phyloP scores from a whole-genome alignment of 2,888 invertebrate species.

The Eupsilia transversa region DNA sequence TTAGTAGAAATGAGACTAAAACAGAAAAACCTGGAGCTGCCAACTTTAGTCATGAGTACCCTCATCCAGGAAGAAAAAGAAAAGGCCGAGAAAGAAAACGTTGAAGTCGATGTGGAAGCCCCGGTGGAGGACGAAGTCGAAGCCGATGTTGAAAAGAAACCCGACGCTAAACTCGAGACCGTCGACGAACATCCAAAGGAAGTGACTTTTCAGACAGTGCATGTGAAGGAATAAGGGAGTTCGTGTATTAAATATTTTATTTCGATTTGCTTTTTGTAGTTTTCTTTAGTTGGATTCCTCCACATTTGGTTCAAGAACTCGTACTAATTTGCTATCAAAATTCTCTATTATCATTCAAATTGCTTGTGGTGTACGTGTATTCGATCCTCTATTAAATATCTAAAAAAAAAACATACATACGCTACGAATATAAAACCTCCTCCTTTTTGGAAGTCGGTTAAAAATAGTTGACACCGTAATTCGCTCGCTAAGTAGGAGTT shows the following conservation, averaged over 20 bases:
- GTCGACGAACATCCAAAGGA: conserved; percentile 67
- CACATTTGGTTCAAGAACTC: background rate
- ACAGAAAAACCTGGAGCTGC: conserved; percentile 63
- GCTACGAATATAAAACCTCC: no score
- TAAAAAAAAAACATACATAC: no score
- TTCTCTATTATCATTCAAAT: background rate
- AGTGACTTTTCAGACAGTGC: conserved; percentile 40
- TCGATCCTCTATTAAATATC: background rate
- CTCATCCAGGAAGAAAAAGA: conserved; percentile 62
- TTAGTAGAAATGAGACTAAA: conserved; percentile 77
- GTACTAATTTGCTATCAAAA: background rate
- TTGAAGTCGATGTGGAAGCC: conserved; percentile 58
- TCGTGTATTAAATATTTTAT: conserved; percentile 32
- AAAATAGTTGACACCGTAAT: background rate
- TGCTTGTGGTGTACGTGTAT: background rate
- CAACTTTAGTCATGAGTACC: conserved; percentile 68
- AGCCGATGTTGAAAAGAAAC: conserved; percentile 36
- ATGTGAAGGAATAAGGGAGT: conserved; percentile 8
- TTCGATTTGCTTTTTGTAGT: background rate
- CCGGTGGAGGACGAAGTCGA: conserved; percentile 46
- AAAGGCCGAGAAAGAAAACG: conserved; percentile 19
- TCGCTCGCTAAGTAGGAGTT: background rate
- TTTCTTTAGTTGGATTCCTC: background rate
- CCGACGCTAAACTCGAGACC: conserved; percentile 58
- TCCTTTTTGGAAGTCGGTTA: no score